A percentile compares a stretch with the other conserved stretches of the same genome.
phyloP scores from a whole-genome alignment of 2,888 invertebrate genomes.

The Netelia inedita region DNA sequence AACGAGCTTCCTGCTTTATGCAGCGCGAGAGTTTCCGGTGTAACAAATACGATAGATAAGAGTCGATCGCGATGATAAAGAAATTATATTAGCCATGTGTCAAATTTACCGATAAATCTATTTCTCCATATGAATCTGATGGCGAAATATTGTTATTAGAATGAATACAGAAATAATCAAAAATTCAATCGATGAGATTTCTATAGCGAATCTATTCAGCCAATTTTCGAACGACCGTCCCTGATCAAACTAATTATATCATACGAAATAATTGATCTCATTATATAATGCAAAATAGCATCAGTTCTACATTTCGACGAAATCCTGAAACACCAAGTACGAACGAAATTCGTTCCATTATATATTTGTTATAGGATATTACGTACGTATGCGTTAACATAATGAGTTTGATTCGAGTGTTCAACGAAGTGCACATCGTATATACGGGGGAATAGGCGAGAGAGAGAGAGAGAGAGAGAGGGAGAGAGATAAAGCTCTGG shows the following conservation, averaged over 20 bases:
- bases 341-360: slow-evolving; percentile 4
- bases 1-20: slow-evolving; percentile 53
- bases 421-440: not conserved
- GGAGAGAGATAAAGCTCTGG: slow-evolving; percentile 6
- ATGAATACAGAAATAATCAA: too few relatives aligned
- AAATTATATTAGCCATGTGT: too few relatives aligned
- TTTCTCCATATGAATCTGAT: too few relatives aligned
- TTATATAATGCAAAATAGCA: not conserved
- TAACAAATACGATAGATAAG: not conserved
- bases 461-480: not conserved
- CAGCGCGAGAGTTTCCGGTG: slow-evolving; percentile 59
- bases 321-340: slow-evolving; percentile 1
- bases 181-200: too few relatives aligned
- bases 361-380: not conserved
- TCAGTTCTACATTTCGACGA: not conserved
- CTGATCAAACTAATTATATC: not conserved
- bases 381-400: not conserved
- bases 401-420: slow-evolving; percentile 6
- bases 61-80: not conserved
- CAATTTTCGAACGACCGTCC: not conserved
- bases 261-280: not conserved
- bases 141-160: too few relatives aligned
- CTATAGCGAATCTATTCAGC: too few relatives aligned
- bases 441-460: not conserved
- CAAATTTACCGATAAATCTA: too few relatives aligned